Evolutionary conservation across 2,113 vertebrate genomes (phyloP), one percentile per base, ranked within the genome.

Genomic region (Puma concolor): DNA sequence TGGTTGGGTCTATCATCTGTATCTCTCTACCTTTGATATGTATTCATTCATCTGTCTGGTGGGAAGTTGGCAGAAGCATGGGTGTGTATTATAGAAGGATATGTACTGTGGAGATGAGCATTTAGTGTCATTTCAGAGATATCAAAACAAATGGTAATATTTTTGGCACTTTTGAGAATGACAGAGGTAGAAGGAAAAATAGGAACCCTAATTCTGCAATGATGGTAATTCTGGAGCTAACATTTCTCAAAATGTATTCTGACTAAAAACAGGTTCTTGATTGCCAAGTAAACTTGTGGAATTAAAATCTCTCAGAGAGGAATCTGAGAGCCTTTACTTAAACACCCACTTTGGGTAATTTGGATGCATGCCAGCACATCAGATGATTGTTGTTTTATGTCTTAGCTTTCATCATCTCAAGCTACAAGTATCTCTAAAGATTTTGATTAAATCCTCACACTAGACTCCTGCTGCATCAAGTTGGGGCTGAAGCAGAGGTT

Each of bases 121-220:
- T 50, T 3, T 54, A 57, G 14, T 64, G 94, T 50, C 31, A 44
- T 10, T 84, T 89, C 4, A 92, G 89, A 91, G 85, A 60, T 72
- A 69, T 13, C 27, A 36, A 97, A 93, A 63, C 54, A 94, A 87
- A 90, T 66, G 21, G 17, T 71, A 67, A 27, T 84, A 31, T 14
- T 86, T 72, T 44, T 94, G 72, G 16, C 10, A 63, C 2, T 96
- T 94, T 86, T 71, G 67, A 91, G 95, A 95, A 84, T 69, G 72
- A 14, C 41, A 71, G 25, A 31, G 11, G 15, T 79, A 17, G 21
- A 41, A 63, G n/a, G 71, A 41, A 92, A 72, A 44, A 91, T 79
- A 87, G 36, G 16, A 84, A 67, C n/a, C 67, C 5, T 48, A 12
- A 38, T 76, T 69, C 31, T 89, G 6, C 2, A 13, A 0, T 60